These are phyloP conservation scores for Poeciliopsis gracilis DNA, from an alignment of 2,797 vertebrate genomes.

Conservation along the genomic window DNA sequence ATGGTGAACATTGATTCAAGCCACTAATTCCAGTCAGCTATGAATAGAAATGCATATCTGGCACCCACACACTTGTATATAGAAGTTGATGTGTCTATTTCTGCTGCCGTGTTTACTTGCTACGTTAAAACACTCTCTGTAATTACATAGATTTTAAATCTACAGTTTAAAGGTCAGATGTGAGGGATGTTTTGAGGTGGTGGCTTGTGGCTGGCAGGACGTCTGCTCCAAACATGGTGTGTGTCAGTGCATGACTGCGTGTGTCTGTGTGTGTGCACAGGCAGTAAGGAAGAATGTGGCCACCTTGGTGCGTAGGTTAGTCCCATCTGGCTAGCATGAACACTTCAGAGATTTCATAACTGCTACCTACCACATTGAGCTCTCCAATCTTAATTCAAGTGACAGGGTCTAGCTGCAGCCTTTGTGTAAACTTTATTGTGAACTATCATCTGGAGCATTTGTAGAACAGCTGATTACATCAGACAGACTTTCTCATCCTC, in stretches of 20 bases:
- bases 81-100: constrained; percentile 78
- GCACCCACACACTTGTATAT: constrained; percentile 68
- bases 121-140: constrained; percentile 73
- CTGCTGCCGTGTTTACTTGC: constrained; percentile 75
- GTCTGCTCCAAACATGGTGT: constrained; percentile 57
- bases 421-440: constrained; percentile 17
- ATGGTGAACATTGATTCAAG: constrained; percentile 72
- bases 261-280: neutral
- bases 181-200: constrained; percentile 75
- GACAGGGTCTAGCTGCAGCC: constrained; percentile 11
- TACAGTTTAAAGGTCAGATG: constrained; percentile 76
- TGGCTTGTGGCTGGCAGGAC: constrained; percentile 69
- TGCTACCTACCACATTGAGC: constrained; percentile 41
- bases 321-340: constrained; percentile 57
- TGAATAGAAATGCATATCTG: constrained; percentile 79
- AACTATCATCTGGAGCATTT: constrained; percentile 24
- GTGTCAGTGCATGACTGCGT: neutral
- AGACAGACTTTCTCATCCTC: constrained; percentile 13
- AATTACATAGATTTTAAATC: constrained; percentile 77
- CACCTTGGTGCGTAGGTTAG: constrained; percentile 65
- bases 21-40: constrained; percentile 72
- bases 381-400: constrained; percentile 25
- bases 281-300: constrained; percentile 41
- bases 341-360: constrained; percentile 49
- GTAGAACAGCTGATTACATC: constrained; percentile 9